These are phyloP conservation scores for Crocidura indochinensis DNA, from an alignment of 2,797 vertebrate genomes.

Conservation along the genomic window DNA sequence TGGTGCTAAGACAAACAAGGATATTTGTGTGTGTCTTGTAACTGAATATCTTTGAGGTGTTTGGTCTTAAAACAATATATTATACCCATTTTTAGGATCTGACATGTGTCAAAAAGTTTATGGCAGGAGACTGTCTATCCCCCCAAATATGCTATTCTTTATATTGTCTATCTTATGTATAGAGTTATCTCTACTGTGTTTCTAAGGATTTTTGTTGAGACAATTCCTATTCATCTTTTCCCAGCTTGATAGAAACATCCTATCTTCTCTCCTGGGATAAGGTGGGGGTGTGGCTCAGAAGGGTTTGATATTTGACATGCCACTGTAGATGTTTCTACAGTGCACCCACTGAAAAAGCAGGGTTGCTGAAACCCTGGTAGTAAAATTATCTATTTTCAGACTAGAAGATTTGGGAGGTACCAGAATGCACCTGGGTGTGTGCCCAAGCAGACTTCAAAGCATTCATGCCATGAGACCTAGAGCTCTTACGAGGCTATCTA, in stretches of 20 bases:
- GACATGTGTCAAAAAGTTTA: slow-evolving; percentile 5
- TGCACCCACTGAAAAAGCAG: not conserved
- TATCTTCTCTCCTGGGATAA: not conserved
- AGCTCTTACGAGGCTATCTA: no score
- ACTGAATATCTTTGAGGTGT: slow-evolving; percentile 22
- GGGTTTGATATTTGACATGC: not conserved
- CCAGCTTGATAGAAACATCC: slow-evolving; percentile 33
- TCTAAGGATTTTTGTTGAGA: slow-evolving; percentile 30
- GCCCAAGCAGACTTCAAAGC: not conserved
- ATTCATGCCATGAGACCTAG: not conserved
- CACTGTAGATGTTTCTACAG: not conserved
- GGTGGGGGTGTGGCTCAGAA: not conserved
- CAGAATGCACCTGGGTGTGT: not conserved
- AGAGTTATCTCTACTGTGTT: not conserved
- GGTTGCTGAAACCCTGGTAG: not conserved
- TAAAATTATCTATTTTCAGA: not conserved
- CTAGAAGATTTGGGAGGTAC: not conserved
- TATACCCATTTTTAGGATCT: no score
- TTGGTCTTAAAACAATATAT: not conserved
- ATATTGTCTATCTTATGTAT: no score
- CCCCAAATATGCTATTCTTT: not conserved
- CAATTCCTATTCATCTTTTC: slow-evolving; percentile 25
- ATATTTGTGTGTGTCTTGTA: not conserved
- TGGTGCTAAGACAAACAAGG: not conserved
- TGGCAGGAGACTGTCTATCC: slow-evolving; percentile 20